Conservation (phyloP, 2,888 invertebrate genomes). For the Phyto melanocephala region DNA sequence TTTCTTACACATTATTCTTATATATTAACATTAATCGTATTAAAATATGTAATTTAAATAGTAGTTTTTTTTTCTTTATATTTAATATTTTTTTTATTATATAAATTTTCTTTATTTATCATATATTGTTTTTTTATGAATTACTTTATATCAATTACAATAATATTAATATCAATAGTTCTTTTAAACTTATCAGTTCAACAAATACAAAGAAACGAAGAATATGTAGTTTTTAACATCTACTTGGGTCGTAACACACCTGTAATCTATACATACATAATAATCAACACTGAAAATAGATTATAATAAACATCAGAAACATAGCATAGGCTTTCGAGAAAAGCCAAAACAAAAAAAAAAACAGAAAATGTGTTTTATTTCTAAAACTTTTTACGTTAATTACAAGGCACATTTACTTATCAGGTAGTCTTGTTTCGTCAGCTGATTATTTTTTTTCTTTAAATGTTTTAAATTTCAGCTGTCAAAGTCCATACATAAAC, state of each 20-base stretch:
- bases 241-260: not conserved
- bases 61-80: not conserved
- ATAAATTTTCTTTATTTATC: not conserved
- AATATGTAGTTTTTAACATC: conserved; percentile 41
- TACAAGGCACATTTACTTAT: not conserved
- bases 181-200: no score
- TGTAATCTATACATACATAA: not conserved
- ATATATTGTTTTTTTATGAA: not conserved
- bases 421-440: no score
- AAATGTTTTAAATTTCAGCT: no score
- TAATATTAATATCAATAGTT: conserved; percentile 13
- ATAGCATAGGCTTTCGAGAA: conserved; percentile 49
- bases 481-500: no score
- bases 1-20: not conserved
- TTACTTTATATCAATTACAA: conserved; percentile 30
- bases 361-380: not conserved
- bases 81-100: not conserved
- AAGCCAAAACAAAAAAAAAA: conserved; percentile 52
- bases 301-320: conserved; percentile 29
- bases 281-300: not conserved
- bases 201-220: not conserved
- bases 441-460: no score
- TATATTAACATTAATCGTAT: no score
- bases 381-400: not conserved
- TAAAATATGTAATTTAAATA: not conserved